Evolutionary conservation across 2,797 vertebrate genomes (phyloP), one percentile per base, ranked within the genome.

Genomic region (Galago senegalensis): DNA sequence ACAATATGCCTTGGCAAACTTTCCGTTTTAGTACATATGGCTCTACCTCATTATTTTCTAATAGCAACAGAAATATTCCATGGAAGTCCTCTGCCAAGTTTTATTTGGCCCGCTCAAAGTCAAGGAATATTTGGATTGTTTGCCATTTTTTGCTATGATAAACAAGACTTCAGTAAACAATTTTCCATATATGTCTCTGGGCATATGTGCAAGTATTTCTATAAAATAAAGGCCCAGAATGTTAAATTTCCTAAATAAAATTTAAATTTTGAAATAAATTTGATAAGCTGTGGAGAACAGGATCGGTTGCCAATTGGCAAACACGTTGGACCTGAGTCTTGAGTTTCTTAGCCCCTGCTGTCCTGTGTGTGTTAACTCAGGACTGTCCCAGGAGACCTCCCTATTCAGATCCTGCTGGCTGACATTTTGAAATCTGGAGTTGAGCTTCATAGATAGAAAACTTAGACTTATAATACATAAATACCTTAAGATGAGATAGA

Each of bases 341-440:
- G 0, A 25, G 46, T 94, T 95, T 95, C 80, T 93, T 43, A 86
- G 69, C 17, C 82, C 20, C 23, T 0, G 0, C 58, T 86, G 8
- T 77, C 34, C 76, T 80, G 17, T 69, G 88, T 89, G 37, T 79
- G 63, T 94, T 73, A 91, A 87, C 27, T 84, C 70, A 76, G 70
- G 16, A 92, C 72, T 85, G 37, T 40, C 53, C 46, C 4, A 29
- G 79, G 73, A 70, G 37, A 43, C 70, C 77, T 79, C 83, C 56
- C 37, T 37, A 49, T 93, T 95, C 43, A 70, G 40, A 82, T 29
- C 14, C 29, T 75, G 31, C 56, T 94, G 46, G 46, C 80, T 96
- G 65, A 88, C 49, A 92, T 49, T 96, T 72, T 87, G n/a, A 90
- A 92, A 83, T 76, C 49, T 61, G 16, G 40, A 84, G 31, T 94